Evolutionary conservation across 2,113 vertebrate genomes (phyloP), one percentile per base, ranked within the genome.

Genomic region (Crypturellus undulatus): DNA sequence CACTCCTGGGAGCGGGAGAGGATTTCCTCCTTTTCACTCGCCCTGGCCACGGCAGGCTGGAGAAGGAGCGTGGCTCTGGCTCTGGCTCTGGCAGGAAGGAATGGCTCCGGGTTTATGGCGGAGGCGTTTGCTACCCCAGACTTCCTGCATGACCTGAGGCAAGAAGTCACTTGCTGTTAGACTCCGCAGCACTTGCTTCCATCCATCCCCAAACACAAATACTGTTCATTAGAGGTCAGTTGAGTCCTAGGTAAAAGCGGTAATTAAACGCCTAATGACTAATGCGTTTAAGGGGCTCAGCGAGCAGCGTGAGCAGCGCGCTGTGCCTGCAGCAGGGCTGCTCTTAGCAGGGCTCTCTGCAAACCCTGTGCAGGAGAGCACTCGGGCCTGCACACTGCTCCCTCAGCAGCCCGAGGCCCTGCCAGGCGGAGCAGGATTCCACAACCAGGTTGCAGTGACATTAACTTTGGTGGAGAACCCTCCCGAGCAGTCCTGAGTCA

Each of bases 11-110:
- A 24, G n/a, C 82, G n/a, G 5, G 67, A 95, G 79, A 94, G 84
- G n/a, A 93, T 89, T 94, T 95, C 87, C 89, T 91, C 87, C 69
- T 82, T 91, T 89, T 87, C 91, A 62, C 80, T 94, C 43, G 56
- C 54, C 65, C 42, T 69, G 0, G 0, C 8, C 42, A 78, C 13
- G 1, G 0, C 49, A 49, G 64, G 30, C 63, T 73, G 81, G 80
- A 36, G 60, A 21, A 0, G 70, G 45, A 82, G 72, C 0, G n/a
- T 42, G 76, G 70, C 47, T 86, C 78, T 79, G 36, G 62, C 84
- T 0, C 30, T 42, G 76, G 70, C 47, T 86, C 78, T 79, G 36
- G 62, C 84, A 79, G 80, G 36, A 69, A 79, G 67, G 87, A 91
- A 70, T 19, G 28, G 28, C 62, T 87, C 21, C 3, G 73, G 73